phyloP scores from a whole-genome alignment of 1,140 invertebrate species.

The Sinella curviseta region DNA sequence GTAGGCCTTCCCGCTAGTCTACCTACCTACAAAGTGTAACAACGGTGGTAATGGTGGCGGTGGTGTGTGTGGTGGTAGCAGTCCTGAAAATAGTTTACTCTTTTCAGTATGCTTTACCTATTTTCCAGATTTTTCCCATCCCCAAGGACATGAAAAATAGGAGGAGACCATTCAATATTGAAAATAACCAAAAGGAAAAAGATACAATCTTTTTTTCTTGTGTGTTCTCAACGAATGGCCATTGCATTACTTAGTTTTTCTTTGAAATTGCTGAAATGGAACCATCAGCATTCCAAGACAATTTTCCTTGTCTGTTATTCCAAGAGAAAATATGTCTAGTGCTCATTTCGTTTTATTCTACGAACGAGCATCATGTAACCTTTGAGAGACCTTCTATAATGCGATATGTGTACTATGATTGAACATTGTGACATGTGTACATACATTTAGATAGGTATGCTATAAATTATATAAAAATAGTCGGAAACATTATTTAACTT shows the following conservation, averaged over 20 bases:
- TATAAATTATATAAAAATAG: no score
- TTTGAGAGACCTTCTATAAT: no score
- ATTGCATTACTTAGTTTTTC: background rate
- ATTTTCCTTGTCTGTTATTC: background rate
- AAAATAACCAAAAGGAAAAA: constrained; percentile 10
- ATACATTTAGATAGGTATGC: no score
- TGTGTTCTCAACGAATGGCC: background rate
- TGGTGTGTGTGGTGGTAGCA: background rate
- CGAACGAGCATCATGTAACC: no score
- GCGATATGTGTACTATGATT: no score
- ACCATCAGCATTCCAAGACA: constrained; percentile 9
- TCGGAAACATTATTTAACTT: no score
- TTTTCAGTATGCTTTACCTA: background rate
- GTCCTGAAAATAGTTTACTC: background rate
- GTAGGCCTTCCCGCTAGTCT: no score
- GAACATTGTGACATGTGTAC: no score
- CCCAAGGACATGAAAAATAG: constrained; percentile 25
- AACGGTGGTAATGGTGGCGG: no score
- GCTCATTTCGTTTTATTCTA: background rate
- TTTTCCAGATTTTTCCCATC: background rate
- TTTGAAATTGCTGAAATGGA: constrained; percentile 1
- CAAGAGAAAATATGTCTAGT: background rate
- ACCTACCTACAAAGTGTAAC: no score
- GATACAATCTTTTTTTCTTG: constrained; percentile 13
- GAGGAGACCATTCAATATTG: constrained; percentile 23